Evolutionary conservation across 2,797 vertebrate species (phyloP), one percentile per base, ranked within the genome.

Genomic region (Capromys pilorides): DNA sequence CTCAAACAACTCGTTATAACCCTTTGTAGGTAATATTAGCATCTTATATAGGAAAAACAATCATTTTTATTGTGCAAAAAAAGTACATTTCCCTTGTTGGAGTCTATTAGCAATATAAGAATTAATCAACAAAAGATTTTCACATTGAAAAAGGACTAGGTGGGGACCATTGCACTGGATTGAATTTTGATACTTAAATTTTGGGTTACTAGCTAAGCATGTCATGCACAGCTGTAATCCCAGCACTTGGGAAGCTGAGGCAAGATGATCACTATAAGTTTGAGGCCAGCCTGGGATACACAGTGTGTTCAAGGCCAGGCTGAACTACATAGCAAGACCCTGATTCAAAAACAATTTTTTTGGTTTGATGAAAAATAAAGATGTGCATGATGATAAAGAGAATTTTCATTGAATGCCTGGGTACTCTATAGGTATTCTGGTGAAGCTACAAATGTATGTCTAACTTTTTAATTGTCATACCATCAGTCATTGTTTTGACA

Each of bases 301-400:
- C 9, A 62, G 24, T 28, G 22, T 19, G 33, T 36, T 69, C 33
- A 18, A n/a, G 33, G 33, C 33, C 66, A n/a, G 66, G 6, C 66
- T 69, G 66, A 16, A 69, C 66, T 69, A 36, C 66, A 69, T 69
- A 69, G 33, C 1, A 3, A 69, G 66, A 69, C 66, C 66, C 66
- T 33, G 16, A 19, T 33, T n/a, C 33, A 67, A 67, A 36, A 39
- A 39, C 21, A 71, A 71, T 69, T 69, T 21, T 19, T 69, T 36
- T n/a, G 16, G 41, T 59, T 88, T 96, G 4, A 62, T 88, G 11
- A 28, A 91, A 94, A 96, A 95, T 64, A 75, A 93, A 91, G 73
- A 79, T 80, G 62, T 39, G 7, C 62, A 80, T 90, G 41, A 57
- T 69, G 28, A 62, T 67, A 88, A 88, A 54, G 28, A 86, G 22